A percentile compares a stretch with the other conserved stretches of the same genome.
Evolutionary conservation across 2,113 vertebrate genomes (phyloP).

Genomic region (Oreotrochilus melanogaster): DNA sequence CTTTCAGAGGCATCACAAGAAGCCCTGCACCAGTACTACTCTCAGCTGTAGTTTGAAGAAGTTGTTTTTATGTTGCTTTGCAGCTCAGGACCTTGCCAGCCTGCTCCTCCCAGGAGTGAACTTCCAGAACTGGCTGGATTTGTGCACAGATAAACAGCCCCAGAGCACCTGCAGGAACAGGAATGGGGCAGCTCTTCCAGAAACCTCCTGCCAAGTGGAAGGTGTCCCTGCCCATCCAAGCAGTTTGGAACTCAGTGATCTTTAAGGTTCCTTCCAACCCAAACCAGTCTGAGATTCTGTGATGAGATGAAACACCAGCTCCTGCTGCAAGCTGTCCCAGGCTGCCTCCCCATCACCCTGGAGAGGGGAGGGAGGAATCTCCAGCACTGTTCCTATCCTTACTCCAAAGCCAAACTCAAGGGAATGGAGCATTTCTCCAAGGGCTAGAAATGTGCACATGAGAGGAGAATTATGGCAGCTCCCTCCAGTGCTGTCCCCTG

Average conservation of each 20-base stretch:
- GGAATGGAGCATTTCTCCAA: neutral
- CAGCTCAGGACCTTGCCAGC: neutral
- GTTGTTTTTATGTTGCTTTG: neutral
- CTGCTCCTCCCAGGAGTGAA: neutral
- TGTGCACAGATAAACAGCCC: neutral
- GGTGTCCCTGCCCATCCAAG: too few relatives aligned
- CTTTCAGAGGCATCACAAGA: neutral
- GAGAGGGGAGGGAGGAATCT: neutral
- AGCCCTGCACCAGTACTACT: neutral
- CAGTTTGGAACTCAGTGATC: too few relatives aligned
- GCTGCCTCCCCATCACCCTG: neutral
- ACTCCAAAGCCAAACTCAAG: neutral
- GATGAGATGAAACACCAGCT: rapidly evolving
- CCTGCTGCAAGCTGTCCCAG: rapidly evolving
- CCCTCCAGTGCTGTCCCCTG: neutral
- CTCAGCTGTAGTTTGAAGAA: constrained; percentile 27
- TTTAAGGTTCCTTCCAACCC: too few relatives aligned
- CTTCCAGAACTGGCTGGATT: neutral
- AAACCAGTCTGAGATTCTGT: too few relatives aligned
- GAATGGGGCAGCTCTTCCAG: neutral
- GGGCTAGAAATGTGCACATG: neutral
- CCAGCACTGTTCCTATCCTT: neutral
- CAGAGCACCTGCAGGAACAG: neutral
- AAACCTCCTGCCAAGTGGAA: neutral
- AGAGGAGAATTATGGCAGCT: neutral